These are phyloP conservation scores for Dendropsophus ebraccatus DNA, from an alignment of 2,113 vertebrate genomes.

Conservation along the genomic window DNA sequence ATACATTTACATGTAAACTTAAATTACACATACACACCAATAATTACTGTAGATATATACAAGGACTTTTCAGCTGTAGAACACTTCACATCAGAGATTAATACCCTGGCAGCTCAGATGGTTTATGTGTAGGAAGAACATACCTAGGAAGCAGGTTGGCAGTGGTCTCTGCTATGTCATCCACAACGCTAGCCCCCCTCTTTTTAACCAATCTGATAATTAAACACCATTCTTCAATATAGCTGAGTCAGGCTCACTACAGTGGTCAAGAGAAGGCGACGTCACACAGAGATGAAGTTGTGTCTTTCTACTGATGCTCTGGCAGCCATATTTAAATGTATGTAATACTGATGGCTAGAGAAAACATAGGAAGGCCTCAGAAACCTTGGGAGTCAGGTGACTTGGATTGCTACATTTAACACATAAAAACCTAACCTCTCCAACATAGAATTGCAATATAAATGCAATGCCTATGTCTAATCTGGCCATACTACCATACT, in stretches of 20 bases:
- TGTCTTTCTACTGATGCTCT: constrained; percentile 19
- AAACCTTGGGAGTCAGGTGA: not conserved
- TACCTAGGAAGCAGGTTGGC: not conserved
- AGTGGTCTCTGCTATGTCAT: not conserved
- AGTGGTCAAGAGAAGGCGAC: constrained; percentile 46
- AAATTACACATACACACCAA: not conserved
- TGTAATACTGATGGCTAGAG: constrained; percentile 4
- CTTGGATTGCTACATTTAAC: not conserved
- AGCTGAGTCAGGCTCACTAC: constrained; percentile 53
- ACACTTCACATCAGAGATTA: constrained; percentile 30
- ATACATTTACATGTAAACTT: not conserved
- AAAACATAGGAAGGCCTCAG: constrained; percentile 10
- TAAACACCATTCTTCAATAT: constrained; percentile 33
- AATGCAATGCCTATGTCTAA: not conserved
- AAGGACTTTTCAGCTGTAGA: not conserved
- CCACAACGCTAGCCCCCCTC: not conserved
- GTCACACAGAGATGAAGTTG: constrained; percentile 50
- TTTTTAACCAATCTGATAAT: constrained; percentile 14
- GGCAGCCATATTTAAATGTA: constrained; percentile 53
- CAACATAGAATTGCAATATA: not conserved
- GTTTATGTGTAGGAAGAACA: not conserved
- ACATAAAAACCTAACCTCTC: not conserved
- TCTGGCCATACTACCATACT: not conserved
- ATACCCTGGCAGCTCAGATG: not conserved
- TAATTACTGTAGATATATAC: not conserved